phyloP scores from a whole-genome alignment of 2,888 invertebrate genomes.

The Spodoptera exigua region DNA sequence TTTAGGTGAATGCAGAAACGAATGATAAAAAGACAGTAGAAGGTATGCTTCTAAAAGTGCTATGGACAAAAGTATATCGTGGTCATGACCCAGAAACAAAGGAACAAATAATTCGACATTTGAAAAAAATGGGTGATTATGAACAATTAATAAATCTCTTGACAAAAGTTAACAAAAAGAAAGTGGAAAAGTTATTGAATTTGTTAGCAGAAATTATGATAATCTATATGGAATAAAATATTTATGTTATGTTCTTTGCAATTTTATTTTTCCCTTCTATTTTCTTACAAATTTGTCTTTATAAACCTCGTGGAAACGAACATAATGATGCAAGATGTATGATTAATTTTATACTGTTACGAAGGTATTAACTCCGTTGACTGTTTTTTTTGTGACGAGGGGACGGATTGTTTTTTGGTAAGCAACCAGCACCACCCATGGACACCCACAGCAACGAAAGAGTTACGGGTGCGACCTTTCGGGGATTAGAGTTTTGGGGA shows the following conservation, averaged over 20 bases:
- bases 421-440: no score
- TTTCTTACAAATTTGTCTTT: not conserved
- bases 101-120: conserved; percentile 72
- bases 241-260: not conserved
- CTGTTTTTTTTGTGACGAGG: no score
- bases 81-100: conserved; percentile 71
- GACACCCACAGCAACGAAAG: no score
- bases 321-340: no score
- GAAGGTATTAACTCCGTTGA: no score
- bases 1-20: conserved; percentile 64
- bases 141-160: conserved; percentile 72
- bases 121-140: conserved; percentile 74
- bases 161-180: conserved; percentile 72
- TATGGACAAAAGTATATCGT: conserved; percentile 80
- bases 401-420: no score
- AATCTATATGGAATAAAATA: conserved; percentile 67
- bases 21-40: conserved; percentile 76
- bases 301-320: no score
- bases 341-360: no score
- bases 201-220: conserved; percentile 76
- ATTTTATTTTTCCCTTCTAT: not conserved
- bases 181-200: conserved; percentile 70
- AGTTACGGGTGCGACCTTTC: no score
- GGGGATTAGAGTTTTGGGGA: no score
- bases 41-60: conserved; percentile 77